These are phyloP conservation scores for Diploscapter pachys DNA, from an alignment of 1,140 invertebrate genomes.

Conservation along the genomic window DNA sequence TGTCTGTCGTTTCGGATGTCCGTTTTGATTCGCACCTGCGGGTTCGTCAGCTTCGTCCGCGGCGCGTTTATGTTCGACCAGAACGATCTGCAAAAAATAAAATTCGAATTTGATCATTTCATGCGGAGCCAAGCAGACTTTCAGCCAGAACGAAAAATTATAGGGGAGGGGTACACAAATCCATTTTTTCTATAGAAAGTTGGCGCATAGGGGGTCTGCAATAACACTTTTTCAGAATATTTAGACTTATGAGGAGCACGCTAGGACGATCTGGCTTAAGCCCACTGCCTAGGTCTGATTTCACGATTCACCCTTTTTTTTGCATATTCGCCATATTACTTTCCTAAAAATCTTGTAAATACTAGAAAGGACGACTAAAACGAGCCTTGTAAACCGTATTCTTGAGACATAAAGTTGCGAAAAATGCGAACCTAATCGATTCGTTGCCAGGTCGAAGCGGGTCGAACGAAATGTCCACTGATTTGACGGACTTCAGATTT, in stretches of 20 bases:
- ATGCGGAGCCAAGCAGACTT: background rate
- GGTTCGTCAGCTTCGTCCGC: conserved; percentile 50
- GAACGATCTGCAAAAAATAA: conserved; percentile 46
- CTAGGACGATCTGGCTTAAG: too few relatives aligned
- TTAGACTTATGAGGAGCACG: too few relatives aligned
- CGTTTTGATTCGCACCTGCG: conserved; percentile 40
- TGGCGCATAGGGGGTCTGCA: background rate
- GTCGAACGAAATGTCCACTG: conserved; percentile 50
- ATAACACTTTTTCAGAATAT: too few relatives aligned
- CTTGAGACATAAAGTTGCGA: too few relatives aligned
- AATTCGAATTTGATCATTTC: background rate
- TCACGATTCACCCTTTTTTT: background rate
- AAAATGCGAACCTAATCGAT: conserved; percentile 43
- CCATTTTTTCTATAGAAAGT: too few relatives aligned
- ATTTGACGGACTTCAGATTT: conserved; percentile 46
- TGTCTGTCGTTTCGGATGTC: conserved; percentile 51
- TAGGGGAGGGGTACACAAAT: too few relatives aligned
- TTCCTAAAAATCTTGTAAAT: too few relatives aligned
- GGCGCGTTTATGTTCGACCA: conserved; percentile 49
- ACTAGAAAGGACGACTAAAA: too few relatives aligned
- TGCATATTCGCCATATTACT: background rate
- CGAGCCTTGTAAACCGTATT: too few relatives aligned
- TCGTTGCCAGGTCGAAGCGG: conserved; percentile 49
- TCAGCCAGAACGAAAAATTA: background rate
- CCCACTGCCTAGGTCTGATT: too few relatives aligned